phyloP scores from a whole-genome alignment of 2,113 vertebrate genomes.

The Caloenas nicobarica region DNA sequence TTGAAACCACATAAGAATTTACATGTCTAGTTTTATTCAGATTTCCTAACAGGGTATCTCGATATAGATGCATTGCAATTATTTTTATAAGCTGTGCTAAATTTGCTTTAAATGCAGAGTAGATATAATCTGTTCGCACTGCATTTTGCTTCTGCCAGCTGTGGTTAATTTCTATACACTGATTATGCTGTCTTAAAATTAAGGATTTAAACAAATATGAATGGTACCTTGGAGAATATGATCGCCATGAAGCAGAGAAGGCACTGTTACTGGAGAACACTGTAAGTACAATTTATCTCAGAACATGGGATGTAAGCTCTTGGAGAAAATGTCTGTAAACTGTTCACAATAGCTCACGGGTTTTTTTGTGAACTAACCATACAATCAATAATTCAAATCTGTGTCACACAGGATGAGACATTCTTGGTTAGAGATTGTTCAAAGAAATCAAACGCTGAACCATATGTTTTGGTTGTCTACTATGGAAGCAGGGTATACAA shows the following conservation, averaged over 20 bases:
- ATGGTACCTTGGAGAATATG: constrained; percentile 84
- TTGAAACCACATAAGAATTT: not conserved
- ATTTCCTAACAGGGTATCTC: not conserved
- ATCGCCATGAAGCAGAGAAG: constrained; percentile 81
- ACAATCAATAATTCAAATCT: not conserved
- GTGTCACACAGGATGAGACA: constrained; percentile 80
- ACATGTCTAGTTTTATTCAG: not conserved
- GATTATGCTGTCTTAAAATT: not conserved
- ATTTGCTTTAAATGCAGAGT: not conserved
- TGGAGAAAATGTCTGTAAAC: not conserved
- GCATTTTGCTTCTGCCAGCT: not conserved
- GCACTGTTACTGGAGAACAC: constrained; percentile 80
- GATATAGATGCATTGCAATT: not conserved
- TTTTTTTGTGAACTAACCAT: not conserved
- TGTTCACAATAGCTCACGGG: not conserved
- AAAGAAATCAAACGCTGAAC: constrained; percentile 77
- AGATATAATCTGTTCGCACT: not conserved
- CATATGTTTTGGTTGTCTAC: constrained; percentile 87
- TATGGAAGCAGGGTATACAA: constrained; percentile 87
- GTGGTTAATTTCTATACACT: not conserved
- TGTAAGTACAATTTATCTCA: constrained; percentile 68
- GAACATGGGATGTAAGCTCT: not conserved
- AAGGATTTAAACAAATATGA: constrained; percentile 72
- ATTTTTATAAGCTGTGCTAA: not conserved
- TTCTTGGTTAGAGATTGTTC: constrained; percentile 90